Conservation (phyloP, 2,113 vertebrate species). For the Cebus imitator region DNA sequence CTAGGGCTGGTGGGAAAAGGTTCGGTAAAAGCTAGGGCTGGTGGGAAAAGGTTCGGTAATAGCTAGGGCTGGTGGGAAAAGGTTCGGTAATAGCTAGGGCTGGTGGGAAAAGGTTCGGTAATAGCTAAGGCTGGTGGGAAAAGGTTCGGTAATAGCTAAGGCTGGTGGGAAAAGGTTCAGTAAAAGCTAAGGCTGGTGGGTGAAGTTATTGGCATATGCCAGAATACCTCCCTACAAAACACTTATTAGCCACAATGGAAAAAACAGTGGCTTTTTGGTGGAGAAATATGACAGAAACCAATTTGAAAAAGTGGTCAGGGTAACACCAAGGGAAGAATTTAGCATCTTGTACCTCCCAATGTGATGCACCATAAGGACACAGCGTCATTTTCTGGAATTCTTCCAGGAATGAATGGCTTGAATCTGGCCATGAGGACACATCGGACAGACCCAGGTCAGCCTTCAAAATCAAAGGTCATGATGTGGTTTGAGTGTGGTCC, state of each 20-base stretch:
- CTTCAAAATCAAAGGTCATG: not conserved
- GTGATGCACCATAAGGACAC: not conserved
- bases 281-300: not conserved
- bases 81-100: no score
- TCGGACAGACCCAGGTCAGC: not conserved
- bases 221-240: not conserved
- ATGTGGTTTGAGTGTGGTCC: not conserved
- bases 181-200: not conserved
- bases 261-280: not conserved
- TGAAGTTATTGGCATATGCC: not conserved
- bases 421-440: not conserved
- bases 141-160: not conserved
- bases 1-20: no score
- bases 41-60: no score
- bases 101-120: no score
- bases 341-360: accelerated
- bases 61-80: no score
- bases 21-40: not conserved
- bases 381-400: not conserved
- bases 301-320: not conserved
- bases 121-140: not conserved
- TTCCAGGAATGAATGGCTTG: not conserved
- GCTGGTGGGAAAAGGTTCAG: no score
- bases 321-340: not conserved
- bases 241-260: not conserved